A percentile compares a stretch with the other conserved stretches of the same genome.
phyloP scores from a whole-genome alignment of 2,888 invertebrate species.

The Yponomeuta sedellus region DNA sequence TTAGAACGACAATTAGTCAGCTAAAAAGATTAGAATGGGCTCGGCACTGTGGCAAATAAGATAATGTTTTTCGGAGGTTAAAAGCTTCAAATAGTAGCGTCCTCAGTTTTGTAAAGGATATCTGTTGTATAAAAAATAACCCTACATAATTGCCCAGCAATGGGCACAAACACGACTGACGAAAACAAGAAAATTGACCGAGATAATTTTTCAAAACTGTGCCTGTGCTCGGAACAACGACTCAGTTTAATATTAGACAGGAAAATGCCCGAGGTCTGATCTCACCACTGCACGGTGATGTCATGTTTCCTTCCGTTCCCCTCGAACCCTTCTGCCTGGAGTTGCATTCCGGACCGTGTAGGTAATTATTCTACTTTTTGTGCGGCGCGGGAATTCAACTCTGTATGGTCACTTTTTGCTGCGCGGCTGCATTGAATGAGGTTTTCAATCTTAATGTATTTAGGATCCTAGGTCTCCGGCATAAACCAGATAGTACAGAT shows the following conservation, averaged over 20 bases:
- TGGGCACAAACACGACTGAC: neutral
- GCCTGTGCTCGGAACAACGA: too few species aligned
- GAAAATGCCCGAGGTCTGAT: neutral
- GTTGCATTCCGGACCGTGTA: neutral
- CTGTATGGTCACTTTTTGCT: neutral
- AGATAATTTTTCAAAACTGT: too few species aligned
- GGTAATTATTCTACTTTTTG: neutral
- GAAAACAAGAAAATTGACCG: too few species aligned
- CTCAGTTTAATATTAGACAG: neutral
- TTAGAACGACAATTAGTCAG: constrained; percentile 2
- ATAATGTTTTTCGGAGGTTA: neutral
- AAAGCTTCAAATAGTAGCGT: neutral
- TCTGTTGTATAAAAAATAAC: neutral
- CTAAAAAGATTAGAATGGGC: neutral
- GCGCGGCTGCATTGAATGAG: neutral
- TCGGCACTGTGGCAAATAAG: neutral
- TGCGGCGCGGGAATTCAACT: neutral
- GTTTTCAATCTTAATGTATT: neutral
- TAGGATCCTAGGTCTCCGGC: too few species aligned
- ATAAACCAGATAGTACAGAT: too few species aligned
- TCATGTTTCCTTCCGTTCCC: constrained; percentile 2
- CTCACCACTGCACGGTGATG: neutral
- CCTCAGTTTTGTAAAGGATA: neutral
- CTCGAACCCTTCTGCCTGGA: neutral
- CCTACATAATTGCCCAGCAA: neutral